Evolutionary conservation across 2,888 invertebrate genomes (phyloP), one percentile per base, ranked within the genome.

Genomic region (Romanomermis culicivorax): DNA sequence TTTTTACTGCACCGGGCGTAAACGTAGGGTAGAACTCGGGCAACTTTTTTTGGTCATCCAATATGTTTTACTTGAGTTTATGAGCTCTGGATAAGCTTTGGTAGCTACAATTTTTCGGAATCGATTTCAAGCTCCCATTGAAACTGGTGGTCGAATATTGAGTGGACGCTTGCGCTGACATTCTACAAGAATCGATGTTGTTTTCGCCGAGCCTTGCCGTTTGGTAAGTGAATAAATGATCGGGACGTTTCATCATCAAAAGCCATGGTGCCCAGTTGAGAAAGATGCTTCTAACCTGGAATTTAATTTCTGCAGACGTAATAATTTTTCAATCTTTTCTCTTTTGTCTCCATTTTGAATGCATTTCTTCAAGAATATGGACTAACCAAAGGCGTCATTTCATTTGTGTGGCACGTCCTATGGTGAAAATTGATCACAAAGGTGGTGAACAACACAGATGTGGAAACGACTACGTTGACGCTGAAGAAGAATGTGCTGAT

Each of bases 401-500:
- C 4, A 23, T 45, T 11, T 4, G 45, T 45, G 45, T 45, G 45
- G 23, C 17, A 7, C 25, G 11, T 58, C 42, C 57, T 17, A 43
- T 57, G 25, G 42, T 57, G 57, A 42, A 57, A 58, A 52, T 57
- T 57, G 20, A 57, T 36, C 14, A 57, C 57, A 17, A 57, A 11
- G 3, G 58, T 57, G 2, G 57, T 57, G 29, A 58, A 53, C 7
- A 58, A 27, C 17, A 55, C 54, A 1, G 57, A 57, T 14, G 57
- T 55, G n/a, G 57, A 57, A 7, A 57, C 57, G 50, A 49, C 50
- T 20, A 49, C 11, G 11, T 27, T 49, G 74, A 69, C n/a, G 85
- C 85, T 1, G 82, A 77, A 14, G 62, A 67, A 2, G 74, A 84
- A 42, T 80, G 82, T 17, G 87, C 93, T 93, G 85, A 95, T 86